A percentile compares a stretch with the other conserved stretches of the same genome.
Evolutionary conservation across 2,113 vertebrate genomes (phyloP).

Genomic region (Colius striatus): DNA sequence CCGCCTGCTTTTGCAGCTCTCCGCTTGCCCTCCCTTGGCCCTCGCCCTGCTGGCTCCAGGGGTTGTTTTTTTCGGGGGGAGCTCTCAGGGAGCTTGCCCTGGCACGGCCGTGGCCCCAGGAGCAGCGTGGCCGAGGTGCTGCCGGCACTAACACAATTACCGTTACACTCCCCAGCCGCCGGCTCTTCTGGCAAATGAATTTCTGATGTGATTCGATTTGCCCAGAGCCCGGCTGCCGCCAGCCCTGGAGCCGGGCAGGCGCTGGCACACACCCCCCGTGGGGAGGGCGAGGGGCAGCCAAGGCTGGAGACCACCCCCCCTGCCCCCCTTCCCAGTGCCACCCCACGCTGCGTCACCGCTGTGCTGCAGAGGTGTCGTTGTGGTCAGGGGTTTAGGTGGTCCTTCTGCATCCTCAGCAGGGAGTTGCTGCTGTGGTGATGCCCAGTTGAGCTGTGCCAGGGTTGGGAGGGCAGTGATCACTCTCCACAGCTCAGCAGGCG

Average conservation of each 20-base stretch:
- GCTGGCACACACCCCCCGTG: not conserved
- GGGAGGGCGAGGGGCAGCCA: not conserved
- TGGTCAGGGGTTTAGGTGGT: fast-evolving
- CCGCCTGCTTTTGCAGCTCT: not conserved
- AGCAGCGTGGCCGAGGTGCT: fast-evolving
- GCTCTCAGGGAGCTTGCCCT: too few species aligned
- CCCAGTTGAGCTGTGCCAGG: not conserved
- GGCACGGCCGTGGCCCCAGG: not conserved
- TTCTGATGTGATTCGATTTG: constrained; percentile 58
- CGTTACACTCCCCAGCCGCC: not conserved
- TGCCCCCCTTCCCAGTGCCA: fast-evolving
- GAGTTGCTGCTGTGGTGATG: fast-evolving
- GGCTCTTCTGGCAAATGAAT: not conserved
- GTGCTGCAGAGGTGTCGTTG: fast-evolving
- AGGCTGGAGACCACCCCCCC: fast-evolving
- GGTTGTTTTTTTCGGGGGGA: too few species aligned
- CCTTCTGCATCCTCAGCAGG: not conserved
- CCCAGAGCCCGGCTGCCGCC: not conserved
- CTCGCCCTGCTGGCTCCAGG: not conserved
- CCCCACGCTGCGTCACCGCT: fast-evolving
- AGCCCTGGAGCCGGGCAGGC: not conserved
- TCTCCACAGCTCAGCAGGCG: not conserved
- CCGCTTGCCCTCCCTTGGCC: not conserved
- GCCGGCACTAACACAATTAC: not conserved
- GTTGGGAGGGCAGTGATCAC: not conserved